Conservation (phyloP, 2,888 invertebrate genomes). For the Buathra laborator region DNA sequence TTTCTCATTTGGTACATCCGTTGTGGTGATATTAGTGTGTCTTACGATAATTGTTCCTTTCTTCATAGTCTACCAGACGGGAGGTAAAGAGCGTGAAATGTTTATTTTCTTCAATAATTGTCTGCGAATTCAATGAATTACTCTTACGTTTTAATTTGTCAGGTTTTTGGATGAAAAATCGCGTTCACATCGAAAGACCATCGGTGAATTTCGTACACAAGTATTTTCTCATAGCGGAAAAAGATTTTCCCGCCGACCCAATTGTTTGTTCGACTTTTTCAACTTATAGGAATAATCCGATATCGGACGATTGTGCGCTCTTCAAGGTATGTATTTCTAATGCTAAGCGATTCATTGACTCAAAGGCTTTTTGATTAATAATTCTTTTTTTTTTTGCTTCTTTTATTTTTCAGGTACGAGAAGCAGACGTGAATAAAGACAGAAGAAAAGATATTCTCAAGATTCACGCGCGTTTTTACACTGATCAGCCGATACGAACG, state of each 20-base stretch:
- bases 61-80: constrained; percentile 75
- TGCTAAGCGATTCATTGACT: neutral
- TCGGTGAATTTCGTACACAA: constrained; percentile 80
- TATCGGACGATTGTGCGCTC: constrained; percentile 80
- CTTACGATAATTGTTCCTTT: constrained; percentile 74
- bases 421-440: constrained; percentile 80
- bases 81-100: constrained; percentile 68
- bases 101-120: constrained; percentile 35
- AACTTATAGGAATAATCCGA: constrained; percentile 79
- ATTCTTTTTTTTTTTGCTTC: constrained; percentile 2
- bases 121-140: constrained; percentile 4
- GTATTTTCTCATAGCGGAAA: constrained; percentile 80
- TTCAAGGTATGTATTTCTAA: constrained; percentile 76
- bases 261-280: constrained; percentile 81
- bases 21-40: constrained; percentile 71
- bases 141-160: neutral
- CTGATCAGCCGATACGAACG: constrained; percentile 77
- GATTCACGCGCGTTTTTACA: constrained; percentile 80
- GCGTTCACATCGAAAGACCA: constrained; percentile 79
- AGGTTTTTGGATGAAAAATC: constrained; percentile 81
- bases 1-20: constrained; percentile 73
- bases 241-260: constrained; percentile 74
- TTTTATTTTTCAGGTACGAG: constrained; percentile 75
- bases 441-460: constrained; percentile 80
- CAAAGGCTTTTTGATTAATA: neutral